A percentile compares a stretch with the other conserved stretches of the same genome.
These are phyloP conservation scores for Polyodon spathula DNA, from an alignment of 2,113 vertebrate species.

Conservation along the genomic window DNA sequence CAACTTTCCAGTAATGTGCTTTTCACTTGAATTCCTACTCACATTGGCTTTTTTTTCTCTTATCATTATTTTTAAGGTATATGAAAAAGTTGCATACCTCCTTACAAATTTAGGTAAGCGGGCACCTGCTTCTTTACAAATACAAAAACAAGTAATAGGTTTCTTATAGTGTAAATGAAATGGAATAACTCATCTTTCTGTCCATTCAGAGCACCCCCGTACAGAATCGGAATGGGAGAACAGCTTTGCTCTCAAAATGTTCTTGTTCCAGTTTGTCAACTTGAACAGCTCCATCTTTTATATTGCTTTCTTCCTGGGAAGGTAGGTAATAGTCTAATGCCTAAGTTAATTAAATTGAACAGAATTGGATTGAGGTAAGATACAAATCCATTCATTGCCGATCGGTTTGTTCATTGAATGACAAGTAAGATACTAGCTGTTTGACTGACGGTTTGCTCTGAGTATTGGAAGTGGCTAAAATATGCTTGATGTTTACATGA, in stretches of 20 bases:
- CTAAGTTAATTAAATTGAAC: not conserved
- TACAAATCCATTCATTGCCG: no score
- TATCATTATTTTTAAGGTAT: conserved; percentile 60
- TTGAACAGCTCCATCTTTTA: conserved; percentile 98
- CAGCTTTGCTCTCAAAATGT: conserved; percentile 97
- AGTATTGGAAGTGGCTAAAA: no score
- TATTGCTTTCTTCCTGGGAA: conserved; percentile 94
- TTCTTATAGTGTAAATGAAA: no score
- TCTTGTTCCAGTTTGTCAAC: conserved; percentile 97
- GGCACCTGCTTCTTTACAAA: not conserved
- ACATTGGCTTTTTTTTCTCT: conserved; percentile 23
- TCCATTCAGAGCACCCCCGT: conserved; percentile 77
- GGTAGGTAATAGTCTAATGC: conserved; percentile 52
- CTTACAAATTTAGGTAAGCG: conserved; percentile 88
- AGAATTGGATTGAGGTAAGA: not conserved
- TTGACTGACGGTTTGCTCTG: no score
- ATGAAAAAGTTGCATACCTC: conserved; percentile 93
- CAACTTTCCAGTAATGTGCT: not conserved
- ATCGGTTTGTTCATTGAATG: no score
- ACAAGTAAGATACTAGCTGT: no score
- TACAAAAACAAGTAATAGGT: no score
- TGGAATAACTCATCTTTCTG: not conserved
- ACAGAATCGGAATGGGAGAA: conserved; percentile 98
- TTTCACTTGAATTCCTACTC: conserved; percentile 12
- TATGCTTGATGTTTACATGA: no score